phyloP scores from a whole-genome alignment of 2,113 vertebrate genomes.

The Psittacula cyanocephala region DNA sequence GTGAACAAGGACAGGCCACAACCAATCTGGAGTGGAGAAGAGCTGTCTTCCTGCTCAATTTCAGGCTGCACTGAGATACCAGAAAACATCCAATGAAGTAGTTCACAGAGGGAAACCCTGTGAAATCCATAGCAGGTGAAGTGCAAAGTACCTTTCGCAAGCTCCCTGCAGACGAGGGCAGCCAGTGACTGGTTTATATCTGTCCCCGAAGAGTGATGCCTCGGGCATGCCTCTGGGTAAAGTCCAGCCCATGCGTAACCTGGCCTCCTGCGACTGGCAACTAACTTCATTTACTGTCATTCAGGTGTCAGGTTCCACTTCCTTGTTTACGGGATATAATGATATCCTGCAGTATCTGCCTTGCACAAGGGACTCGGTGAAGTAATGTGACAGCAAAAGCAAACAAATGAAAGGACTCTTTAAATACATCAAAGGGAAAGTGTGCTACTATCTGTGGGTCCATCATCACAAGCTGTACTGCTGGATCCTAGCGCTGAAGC shows the following conservation, averaged over 20 bases:
- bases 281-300: background rate
- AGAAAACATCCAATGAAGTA: fast-evolving
- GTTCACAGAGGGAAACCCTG: background rate
- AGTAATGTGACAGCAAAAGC: slow-evolving; percentile 20
- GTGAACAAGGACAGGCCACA: background rate
- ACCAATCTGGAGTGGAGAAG: fast-evolving
- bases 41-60: background rate
- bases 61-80: background rate
- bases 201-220: fast-evolving
- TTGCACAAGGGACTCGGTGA: background rate
- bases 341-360: background rate
- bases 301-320: slow-evolving; percentile 16
- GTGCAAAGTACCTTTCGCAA: fast-evolving
- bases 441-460: background rate
- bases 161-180: background rate
- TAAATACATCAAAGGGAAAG: slow-evolving; percentile 23
- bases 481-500: background rate
- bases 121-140: fast-evolving
- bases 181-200: fast-evolving
- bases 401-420: slow-evolving; percentile 37
- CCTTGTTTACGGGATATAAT: background rate
- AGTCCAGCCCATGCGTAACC: background rate
- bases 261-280: background rate
- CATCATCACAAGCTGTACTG: background rate
- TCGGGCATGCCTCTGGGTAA: fast-evolving